A percentile compares a stretch with the other conserved stretches of the same genome.
phyloP scores from a whole-genome alignment of 2,113 vertebrate species.

The Sebastes fasciatus region DNA sequence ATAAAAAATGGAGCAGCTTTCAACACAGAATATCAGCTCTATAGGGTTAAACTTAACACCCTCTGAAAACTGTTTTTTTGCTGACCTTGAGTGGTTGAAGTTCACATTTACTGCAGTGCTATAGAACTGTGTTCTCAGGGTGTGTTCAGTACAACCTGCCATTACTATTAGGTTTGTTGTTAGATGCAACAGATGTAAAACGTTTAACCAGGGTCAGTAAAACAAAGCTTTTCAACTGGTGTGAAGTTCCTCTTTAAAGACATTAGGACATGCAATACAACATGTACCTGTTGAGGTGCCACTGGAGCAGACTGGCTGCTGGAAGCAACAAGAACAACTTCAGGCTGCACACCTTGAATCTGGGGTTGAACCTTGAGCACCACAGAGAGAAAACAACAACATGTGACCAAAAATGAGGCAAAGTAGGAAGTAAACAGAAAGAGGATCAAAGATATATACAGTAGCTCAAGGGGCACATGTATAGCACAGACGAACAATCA shows the following conservation, averaged over 20 bases:
- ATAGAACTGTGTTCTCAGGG: slow-evolving; percentile 7
- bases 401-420: background rate
- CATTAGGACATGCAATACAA: background rate
- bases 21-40: slow-evolving; percentile 1
- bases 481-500: too few relatives aligned
- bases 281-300: slow-evolving; percentile 71
- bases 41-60: slow-evolving; percentile 20
- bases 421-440: background rate
- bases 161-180: background rate
- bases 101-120: slow-evolving; percentile 24
- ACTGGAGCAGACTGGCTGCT: slow-evolving; percentile 61
- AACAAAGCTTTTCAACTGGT: slow-evolving; percentile 14
- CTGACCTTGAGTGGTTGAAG: slow-evolving; percentile 31
- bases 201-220: slow-evolving; percentile 11
- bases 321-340: slow-evolving; percentile 52
- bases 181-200: background rate
- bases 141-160: slow-evolving; percentile 1
- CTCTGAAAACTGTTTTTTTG: slow-evolving; percentile 16
- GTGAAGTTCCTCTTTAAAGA: slow-evolving; percentile 18
- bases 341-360: slow-evolving; percentile 60
- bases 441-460: background rate
- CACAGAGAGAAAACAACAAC: background rate
- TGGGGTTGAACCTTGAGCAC: slow-evolving; percentile 58
- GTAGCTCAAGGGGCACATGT: background rate
- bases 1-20: background rate